These are phyloP conservation scores for Naja naja DNA, from an alignment of 2,113 vertebrate genomes.

Conservation along the genomic window DNA sequence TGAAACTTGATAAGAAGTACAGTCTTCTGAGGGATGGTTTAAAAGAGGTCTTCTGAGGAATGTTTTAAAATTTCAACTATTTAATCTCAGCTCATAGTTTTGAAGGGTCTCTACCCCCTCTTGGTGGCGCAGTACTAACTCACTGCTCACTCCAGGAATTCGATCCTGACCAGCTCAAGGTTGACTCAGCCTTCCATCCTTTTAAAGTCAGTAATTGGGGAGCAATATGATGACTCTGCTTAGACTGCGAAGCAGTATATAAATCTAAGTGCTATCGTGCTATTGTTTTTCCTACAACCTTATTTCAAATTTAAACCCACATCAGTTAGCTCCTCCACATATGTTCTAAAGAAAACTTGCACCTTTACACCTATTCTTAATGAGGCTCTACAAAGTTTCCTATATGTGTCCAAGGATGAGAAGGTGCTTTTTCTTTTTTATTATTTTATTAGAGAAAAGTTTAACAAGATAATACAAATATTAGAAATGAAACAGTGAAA, in stretches of 20 bases:
- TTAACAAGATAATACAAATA: neutral
- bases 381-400: conserved; percentile 5
- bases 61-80: neutral
- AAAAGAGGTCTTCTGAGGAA: neutral
- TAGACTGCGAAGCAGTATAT: no score
- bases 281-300: neutral
- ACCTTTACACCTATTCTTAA: neutral
- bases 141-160: no score
- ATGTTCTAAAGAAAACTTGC: neutral
- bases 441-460: neutral
- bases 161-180: no score
- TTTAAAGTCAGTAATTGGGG: no score
- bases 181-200: no score
- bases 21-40: no score
- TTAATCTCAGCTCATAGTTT: conserved; percentile 2
- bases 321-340: neutral
- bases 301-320: neutral
- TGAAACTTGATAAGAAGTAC: neutral
- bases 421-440: neutral
- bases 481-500: neutral
- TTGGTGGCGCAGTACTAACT: no score
- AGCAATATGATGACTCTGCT: no score
- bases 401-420: conserved; percentile 25
- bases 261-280: no score
- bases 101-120: neutral